Conservation (phyloP, 2,888 invertebrate species). For the Frankliniella intonsa region DNA sequence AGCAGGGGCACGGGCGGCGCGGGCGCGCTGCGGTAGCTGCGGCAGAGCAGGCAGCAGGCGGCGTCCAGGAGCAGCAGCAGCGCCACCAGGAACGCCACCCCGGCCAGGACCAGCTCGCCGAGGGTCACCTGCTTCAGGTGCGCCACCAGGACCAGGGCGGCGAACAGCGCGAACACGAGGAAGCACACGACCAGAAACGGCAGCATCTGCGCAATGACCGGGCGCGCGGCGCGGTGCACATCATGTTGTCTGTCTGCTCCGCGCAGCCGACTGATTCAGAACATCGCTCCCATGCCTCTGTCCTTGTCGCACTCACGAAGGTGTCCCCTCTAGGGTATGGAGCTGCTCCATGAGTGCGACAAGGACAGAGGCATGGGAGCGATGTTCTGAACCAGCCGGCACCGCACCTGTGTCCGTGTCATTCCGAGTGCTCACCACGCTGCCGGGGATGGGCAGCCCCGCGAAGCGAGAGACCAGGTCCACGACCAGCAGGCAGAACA, state of each 20-base stretch:
- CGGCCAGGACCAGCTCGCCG: conserved; percentile 4
- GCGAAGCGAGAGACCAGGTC: conserved; percentile 13
- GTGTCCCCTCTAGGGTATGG: too few species aligned
- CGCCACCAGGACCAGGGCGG: conserved; percentile 1
- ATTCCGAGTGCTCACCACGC: neutral
- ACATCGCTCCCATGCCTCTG: too few species aligned
- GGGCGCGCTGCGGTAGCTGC: conserved; percentile 15
- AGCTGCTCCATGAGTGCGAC: too few species aligned
- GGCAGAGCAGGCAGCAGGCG: conserved; percentile 11
- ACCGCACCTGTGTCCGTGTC: too few species aligned
- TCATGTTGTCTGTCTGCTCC: too few species aligned
- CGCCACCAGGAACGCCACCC: neutral
- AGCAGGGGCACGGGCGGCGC: neutral
- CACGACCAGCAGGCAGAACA: conserved; percentile 16
- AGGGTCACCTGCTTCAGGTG: neutral
- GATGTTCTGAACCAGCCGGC: too few species aligned
- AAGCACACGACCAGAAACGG: conserved; percentile 6
- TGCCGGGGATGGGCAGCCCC: conserved; percentile 5
- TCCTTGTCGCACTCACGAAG: too few species aligned
- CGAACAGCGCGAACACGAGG: neutral
- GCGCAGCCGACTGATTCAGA: too few species aligned
- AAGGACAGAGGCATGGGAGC: too few species aligned
- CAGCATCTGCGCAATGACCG: neutral
- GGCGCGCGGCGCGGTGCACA: too few species aligned
- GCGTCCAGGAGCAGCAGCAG: neutral